phyloP scores from a whole-genome alignment of 1,140 invertebrate species.

The Hylaeus volcanicus region DNA sequence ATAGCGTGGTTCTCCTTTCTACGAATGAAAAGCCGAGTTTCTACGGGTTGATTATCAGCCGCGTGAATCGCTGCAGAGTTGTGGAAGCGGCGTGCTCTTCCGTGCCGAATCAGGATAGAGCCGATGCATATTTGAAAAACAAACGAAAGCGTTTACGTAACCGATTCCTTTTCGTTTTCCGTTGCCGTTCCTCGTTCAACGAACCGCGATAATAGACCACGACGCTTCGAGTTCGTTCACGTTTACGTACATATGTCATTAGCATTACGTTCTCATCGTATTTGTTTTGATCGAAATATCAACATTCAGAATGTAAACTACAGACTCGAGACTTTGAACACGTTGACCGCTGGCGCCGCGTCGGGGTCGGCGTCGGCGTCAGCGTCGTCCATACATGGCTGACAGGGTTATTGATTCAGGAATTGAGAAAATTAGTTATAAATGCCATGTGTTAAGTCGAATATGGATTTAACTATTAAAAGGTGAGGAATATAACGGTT shows the following conservation, averaged over 20 bases:
- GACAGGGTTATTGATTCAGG: no score
- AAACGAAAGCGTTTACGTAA: conserved; percentile 37
- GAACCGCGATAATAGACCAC: conserved; percentile 31
- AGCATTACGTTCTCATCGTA: neutral
- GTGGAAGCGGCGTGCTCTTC: conserved; percentile 11
- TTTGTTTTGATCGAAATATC: neutral
- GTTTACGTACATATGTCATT: neutral
- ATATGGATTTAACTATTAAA: no score
- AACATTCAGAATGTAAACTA: no score
- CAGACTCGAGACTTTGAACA: no score
- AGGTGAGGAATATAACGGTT: no score
- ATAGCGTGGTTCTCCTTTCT: neutral
- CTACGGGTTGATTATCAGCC: conserved; percentile 4
- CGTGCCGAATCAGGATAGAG: conserved; percentile 28
- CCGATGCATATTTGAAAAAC: conserved; percentile 16
- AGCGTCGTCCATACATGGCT: no score
- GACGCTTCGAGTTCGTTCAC: conserved; percentile 29
- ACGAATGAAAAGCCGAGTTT: conserved; percentile 16
- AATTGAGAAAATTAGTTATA: no score
- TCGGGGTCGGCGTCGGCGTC: no score
- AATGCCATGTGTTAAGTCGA: no score
- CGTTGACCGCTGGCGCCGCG: no score
- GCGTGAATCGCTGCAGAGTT: neutral
- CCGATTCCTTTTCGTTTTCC: conserved; percentile 40
- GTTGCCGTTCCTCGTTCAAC: conserved; percentile 27